Evolutionary conservation across 2,797 vertebrate genomes (phyloP).

Genomic region (Hylomyscus alleni): DNA sequence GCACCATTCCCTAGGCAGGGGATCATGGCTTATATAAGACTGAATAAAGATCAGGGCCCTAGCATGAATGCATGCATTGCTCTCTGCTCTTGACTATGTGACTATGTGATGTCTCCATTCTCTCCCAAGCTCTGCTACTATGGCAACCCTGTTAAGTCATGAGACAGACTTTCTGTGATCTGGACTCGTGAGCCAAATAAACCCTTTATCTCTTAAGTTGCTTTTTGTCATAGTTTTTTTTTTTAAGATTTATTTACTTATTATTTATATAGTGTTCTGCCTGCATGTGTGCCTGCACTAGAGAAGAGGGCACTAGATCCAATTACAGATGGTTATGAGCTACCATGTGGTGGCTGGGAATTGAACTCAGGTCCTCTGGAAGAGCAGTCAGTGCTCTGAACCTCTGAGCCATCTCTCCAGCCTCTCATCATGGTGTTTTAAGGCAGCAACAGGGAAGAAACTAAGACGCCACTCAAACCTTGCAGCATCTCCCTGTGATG

Average conservation of each 20-base stretch:
- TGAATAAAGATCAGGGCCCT: background rate
- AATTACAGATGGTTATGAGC: background rate
- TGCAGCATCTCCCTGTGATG: fast-evolving
- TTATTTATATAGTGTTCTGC: background rate
- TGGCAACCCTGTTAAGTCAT: background rate
- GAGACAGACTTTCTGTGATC: background rate
- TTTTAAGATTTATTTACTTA: background rate
- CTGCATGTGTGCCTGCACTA: background rate
- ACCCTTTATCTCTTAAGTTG: background rate
- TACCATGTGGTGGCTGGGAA: background rate
- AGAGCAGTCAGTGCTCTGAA: background rate
- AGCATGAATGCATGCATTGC: background rate
- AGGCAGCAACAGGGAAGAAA: background rate
- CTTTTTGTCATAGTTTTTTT: background rate
- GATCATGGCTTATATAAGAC: background rate
- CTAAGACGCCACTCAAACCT: background rate
- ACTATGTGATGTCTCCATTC: background rate
- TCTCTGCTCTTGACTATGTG: background rate
- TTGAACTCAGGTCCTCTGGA: background rate
- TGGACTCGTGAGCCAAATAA: background rate
- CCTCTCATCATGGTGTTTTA: background rate
- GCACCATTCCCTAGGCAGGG: background rate
- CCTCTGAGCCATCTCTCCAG: background rate
- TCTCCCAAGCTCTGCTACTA: background rate
- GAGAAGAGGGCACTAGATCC: background rate